These are phyloP conservation scores for Formica exsecta DNA, from an alignment of 1,140 invertebrate genomes.

Conservation along the genomic window DNA sequence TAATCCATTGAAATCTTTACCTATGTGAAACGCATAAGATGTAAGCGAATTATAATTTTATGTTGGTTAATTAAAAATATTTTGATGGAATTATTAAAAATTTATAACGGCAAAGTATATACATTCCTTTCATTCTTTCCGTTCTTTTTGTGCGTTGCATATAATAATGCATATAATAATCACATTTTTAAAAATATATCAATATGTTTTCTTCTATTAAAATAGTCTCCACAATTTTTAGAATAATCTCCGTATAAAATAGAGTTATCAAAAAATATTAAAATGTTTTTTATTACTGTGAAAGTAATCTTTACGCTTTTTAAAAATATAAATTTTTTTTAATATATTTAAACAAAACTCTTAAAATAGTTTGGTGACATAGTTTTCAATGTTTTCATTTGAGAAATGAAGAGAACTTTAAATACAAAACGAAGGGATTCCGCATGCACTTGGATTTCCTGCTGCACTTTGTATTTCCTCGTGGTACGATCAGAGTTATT, in stretches of 20 bases:
- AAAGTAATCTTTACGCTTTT: not conserved
- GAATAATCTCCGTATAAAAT: not conserved
- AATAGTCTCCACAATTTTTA: not conserved
- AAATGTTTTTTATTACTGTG: not conserved
- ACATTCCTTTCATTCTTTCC: not conserved
- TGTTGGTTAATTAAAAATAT: not conserved
- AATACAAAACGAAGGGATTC: conserved; percentile 20
- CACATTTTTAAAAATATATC: not conserved
- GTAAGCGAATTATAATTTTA: not conserved
- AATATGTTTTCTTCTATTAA: not conserved
- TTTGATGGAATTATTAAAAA: not conserved
- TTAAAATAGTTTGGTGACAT: not conserved
- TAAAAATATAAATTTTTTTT: not conserved
- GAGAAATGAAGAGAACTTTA: not conserved
- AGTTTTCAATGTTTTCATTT: not conserved
- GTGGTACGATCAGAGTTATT: conserved; percentile 56
- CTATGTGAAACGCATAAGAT: not conserved
- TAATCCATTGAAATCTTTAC: conserved; percentile 1
- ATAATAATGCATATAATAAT: no score
- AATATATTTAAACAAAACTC: not conserved
- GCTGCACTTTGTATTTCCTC: not conserved
- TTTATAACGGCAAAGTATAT: not conserved
- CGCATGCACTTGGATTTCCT: conserved; percentile 29
- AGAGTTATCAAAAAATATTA: not conserved
- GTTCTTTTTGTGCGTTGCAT: no score